Conservation (phyloP, 2,888 invertebrate species). For the Hecatera dysodea region DNA sequence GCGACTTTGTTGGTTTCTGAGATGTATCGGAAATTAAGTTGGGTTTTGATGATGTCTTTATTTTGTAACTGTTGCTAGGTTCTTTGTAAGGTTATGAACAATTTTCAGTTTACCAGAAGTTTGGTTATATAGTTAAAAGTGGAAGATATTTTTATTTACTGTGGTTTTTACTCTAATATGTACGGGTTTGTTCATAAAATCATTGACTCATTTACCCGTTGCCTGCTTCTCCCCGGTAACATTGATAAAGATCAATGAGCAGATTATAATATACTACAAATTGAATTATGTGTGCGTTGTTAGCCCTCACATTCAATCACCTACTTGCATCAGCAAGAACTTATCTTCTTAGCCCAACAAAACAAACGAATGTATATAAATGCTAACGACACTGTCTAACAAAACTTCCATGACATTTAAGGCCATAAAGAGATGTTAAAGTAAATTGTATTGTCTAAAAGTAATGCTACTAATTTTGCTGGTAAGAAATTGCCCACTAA, state of each 20-base stretch:
- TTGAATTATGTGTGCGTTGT: too few species aligned
- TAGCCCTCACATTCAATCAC: background rate
- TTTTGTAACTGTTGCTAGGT: too few species aligned
- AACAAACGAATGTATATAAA: conserved; percentile 40
- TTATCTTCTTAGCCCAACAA: conserved; percentile 1
- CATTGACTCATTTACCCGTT: too few species aligned
- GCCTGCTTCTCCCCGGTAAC: too few species aligned
- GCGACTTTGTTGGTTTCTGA: conserved; percentile 52
- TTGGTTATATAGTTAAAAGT: too few species aligned
- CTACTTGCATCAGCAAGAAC: background rate
- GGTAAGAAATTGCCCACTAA: conserved; percentile 71
- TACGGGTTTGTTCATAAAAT: too few species aligned
- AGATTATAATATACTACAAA: too few species aligned
- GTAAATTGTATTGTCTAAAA: conserved; percentile 66
- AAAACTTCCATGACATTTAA: conserved; percentile 54
- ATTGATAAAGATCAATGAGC: too few species aligned
- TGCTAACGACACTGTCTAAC: conserved; percentile 24
- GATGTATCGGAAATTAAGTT: conserved; percentile 29
- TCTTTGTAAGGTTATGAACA: conserved; percentile 9
- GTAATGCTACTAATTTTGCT: conserved; percentile 66
- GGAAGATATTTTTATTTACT: too few species aligned
- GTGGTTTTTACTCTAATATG: too few species aligned
- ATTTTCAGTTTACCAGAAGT: background rate
- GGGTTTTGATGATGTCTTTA: too few species aligned
- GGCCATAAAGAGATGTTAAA: conserved; percentile 64